Evolutionary conservation across 2,797 vertebrate species (phyloP), one percentile per base, ranked within the genome.

Genomic region (Diceros bicornis): DNA sequence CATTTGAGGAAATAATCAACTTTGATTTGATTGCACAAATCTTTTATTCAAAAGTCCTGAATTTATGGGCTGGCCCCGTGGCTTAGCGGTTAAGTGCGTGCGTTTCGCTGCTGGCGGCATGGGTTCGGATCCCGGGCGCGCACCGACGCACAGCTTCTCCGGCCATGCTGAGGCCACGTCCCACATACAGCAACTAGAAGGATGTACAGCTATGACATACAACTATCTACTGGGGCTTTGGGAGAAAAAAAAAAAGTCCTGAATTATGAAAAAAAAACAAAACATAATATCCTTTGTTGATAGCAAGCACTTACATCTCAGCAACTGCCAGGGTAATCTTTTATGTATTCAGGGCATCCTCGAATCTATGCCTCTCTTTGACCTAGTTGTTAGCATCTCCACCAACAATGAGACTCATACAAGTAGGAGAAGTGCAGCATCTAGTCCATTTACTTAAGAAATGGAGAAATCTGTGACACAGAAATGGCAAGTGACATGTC

Each of bases 1-100:
- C 41, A 88, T 29, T 84, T 81, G 87, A 93, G 50, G 81, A 92
- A 95, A 90, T 66, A 50, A 81, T 89, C 71, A 81, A 92, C 71
- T 92, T 89, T 87, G 41, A 89, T 85, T 88, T 77, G 34, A 92
- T 17, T 84, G 57, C 17, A 68, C 90, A 91, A 92, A 93, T 4
- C 4, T 52, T 93, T 95, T 62, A 82, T 74, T 92, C 74, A 78
- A 71, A 92, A 96, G 21, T 75, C 41, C 18, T 61, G n/a, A 79
- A 55, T 50, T 41, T 41, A 41, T 41, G 41, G 41, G 41, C 41
- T 41, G 41, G 41, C 41, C 41, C 41, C 4, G 41, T 41, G 41
- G 41, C 4, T 41, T 17, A 41, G 41, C 4, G 41, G 41, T 41
- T 41, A 41, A 41, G 41, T 41, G 4, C 41, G 41, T 4, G 41